Conservation (phyloP, 30 jellyfish, hydroid and myxozoan species). For the Aurelia coerulea region DNA sequence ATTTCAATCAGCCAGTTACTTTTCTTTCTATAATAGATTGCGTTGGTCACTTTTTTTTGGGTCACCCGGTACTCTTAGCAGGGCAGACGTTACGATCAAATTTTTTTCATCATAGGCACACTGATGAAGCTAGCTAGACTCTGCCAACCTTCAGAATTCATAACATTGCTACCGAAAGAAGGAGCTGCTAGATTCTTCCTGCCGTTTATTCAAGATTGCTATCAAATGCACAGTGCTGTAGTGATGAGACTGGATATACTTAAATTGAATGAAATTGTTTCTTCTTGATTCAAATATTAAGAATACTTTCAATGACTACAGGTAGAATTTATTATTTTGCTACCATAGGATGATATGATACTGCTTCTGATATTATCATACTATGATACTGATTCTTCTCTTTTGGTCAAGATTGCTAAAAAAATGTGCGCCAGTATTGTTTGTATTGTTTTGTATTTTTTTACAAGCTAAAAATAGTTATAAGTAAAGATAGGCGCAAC, state of each 20-base stretch:
- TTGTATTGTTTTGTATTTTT: too few species aligned
- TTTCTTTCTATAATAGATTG: too few species aligned
- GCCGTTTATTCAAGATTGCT: conserved; percentile 87
- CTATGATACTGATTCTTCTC: too few species aligned
- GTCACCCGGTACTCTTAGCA: too few species aligned
- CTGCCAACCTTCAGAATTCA: conserved; percentile 75
- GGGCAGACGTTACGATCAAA: too few species aligned
- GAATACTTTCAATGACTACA: conserved; percentile 30
- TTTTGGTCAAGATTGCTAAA: too few species aligned
- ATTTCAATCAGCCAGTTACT: too few species aligned
- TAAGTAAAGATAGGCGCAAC: too few species aligned
- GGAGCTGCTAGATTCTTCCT: conserved; percentile 78
- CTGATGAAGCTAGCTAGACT: conserved; percentile 73
- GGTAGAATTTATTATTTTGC: conserved; percentile 52
- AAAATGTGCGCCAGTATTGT: too few species aligned
- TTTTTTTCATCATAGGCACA: conserved; percentile 55
- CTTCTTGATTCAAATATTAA: neutral
- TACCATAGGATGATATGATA: conserved; percentile 84
- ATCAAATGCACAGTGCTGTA: conserved; percentile 53
- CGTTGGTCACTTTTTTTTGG: too few species aligned
- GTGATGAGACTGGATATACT: conserved; percentile 28
- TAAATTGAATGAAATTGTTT: neutral
- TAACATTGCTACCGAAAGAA: conserved; percentile 73
- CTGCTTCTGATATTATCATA: too few species aligned
- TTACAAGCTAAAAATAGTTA: too few species aligned